Percentiles rank a stretch among this genome's conserved stretches.
These are phyloP conservation scores for Geococcyx californianus DNA, from an alignment of 2,113 vertebrate genomes.

Conservation along the genomic window DNA sequence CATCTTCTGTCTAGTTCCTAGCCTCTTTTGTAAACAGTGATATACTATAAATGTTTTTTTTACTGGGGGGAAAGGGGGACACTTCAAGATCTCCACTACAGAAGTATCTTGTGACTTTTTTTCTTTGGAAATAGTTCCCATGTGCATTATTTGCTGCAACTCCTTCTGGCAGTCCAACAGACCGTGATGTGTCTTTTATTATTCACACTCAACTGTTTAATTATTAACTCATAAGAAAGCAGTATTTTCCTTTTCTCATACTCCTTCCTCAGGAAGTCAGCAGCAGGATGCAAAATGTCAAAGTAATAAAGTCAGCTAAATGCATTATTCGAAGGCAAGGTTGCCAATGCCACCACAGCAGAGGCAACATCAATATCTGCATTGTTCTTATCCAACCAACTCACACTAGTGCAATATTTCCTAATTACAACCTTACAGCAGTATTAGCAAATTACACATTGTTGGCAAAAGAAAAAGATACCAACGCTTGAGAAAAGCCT, in stretches of 20 bases:
- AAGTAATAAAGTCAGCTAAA: background rate
- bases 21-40: background rate
- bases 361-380: background rate
- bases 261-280: background rate
- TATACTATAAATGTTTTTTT: background rate
- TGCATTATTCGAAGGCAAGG: accelerated
- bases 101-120: background rate
- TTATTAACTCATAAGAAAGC: background rate
- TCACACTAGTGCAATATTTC: accelerated
- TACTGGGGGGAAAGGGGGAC: background rate
- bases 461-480: background rate
- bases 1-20: background rate
- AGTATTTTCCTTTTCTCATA: background rate
- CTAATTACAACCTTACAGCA: background rate
- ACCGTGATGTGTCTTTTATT: background rate
- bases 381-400: accelerated
- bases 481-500: background rate
- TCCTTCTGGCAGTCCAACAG: background rate
- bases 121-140: background rate
- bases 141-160: background rate
- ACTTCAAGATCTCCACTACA: background rate
- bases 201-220: background rate
- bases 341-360: background rate
- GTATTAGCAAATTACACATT: background rate
- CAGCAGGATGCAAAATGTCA: background rate